Evolutionary conservation across 2,113 vertebrate genomes (phyloP).

Genomic region (Herpailurus yagouaroundi): DNA sequence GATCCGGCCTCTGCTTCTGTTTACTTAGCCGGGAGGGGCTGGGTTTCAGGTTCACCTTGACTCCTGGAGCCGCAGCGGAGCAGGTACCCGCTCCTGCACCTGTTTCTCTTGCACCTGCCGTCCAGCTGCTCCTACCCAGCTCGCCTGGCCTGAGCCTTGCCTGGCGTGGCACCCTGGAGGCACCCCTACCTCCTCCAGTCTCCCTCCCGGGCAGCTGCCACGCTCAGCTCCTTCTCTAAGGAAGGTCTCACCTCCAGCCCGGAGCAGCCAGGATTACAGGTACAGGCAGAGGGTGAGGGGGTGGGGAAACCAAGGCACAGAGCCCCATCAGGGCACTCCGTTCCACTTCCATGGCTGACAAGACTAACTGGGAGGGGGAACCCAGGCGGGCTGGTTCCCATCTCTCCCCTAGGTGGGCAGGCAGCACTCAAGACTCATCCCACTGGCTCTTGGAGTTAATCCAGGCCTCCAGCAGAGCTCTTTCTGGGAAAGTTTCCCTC

Average conservation of each 20-base stretch:
- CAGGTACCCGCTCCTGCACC: slow-evolving; percentile 71
- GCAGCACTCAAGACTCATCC: background rate
- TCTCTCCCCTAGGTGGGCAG: background rate
- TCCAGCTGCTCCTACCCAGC: slow-evolving; percentile 57
- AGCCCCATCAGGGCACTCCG: background rate
- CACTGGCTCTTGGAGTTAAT: slow-evolving; percentile 29
- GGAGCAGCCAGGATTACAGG: slow-evolving; percentile 74
- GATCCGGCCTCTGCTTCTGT: slow-evolving; percentile 81
- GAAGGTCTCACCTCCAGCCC: slow-evolving; percentile 59
- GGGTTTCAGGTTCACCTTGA: slow-evolving; percentile 86
- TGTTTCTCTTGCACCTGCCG: slow-evolving; percentile 75
- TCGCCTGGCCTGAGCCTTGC: slow-evolving; percentile 42
- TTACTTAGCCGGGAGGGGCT: slow-evolving; percentile 85
- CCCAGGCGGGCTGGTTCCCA: background rate
- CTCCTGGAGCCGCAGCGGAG: slow-evolving; percentile 1
- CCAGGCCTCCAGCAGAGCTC: slow-evolving; percentile 44
- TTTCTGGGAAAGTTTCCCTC: slow-evolving; percentile 41
- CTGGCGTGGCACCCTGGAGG: slow-evolving; percentile 43
- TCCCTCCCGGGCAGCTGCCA: background rate
- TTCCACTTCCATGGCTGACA: background rate
- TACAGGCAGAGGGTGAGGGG: slow-evolving; percentile 67
- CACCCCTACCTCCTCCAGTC: slow-evolving; percentile 27
- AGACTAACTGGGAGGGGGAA: background rate
- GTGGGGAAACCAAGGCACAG: slow-evolving; percentile 50
- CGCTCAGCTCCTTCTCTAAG: slow-evolving; percentile 49